Evolutionary conservation across 2,797 vertebrate species (phyloP).

Genomic region (Ptychobarbus kaznakovi): DNA sequence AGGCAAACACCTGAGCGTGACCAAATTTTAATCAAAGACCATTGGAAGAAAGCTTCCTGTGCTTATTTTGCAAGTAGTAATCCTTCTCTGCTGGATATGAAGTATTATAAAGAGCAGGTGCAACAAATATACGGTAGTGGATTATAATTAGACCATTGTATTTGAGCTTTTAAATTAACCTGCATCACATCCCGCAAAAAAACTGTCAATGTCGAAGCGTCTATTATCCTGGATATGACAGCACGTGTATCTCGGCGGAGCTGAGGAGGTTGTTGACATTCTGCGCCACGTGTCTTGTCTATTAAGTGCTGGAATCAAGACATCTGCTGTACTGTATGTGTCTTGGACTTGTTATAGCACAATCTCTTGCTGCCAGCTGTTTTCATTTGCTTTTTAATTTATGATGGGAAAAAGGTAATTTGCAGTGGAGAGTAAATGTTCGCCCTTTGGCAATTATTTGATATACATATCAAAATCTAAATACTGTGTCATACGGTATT

Average conservation of each 20-base stretch:
- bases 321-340: conserved; percentile 61
- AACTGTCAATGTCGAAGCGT: not conserved
- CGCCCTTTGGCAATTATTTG: conserved; percentile 9
- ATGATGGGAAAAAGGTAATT: conserved; percentile 53
- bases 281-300: conserved; percentile 30
- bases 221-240: conserved; percentile 11
- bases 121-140: not conserved
- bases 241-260: not conserved
- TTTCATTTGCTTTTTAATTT: conserved; percentile 69
- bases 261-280: conserved; percentile 26
- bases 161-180: too few relatives aligned
- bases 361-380: conserved; percentile 68
- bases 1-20: not conserved
- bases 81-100: not conserved
- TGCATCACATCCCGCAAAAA: not conserved
- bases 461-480: conserved; percentile 3
- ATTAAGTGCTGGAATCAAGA: conserved; percentile 52
- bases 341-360: conserved; percentile 58
- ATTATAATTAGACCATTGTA: not conserved
- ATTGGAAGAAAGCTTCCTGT: not conserved
- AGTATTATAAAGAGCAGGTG: not conserved
- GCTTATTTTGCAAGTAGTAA: not conserved
- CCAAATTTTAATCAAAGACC: not conserved
- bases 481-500: not conserved
- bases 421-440: not conserved